Conservation (phyloP, 2,888 invertebrate species). For the Timandra comae region DNA sequence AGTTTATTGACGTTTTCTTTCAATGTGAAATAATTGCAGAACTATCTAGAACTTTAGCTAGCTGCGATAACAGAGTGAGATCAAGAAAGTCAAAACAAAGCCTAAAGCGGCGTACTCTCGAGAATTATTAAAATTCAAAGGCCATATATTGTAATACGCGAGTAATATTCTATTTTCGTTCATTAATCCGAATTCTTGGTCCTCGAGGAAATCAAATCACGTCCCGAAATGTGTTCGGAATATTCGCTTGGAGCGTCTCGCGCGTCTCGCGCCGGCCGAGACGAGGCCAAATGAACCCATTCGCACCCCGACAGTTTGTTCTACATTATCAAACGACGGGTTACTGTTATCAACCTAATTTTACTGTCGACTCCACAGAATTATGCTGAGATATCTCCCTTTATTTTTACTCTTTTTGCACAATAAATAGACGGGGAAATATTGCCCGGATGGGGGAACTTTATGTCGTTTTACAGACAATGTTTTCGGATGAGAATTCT, state of each 20-base stretch:
- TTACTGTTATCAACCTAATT: conserved; percentile 5
- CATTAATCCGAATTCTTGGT: background rate
- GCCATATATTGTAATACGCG: background rate
- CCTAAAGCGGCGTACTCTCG: no score
- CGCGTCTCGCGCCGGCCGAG: background rate
- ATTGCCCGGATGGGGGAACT: no score
- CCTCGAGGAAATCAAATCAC: background rate
- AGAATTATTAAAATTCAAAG: no score
- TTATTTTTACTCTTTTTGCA: background rate
- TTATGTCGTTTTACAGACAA: no score
- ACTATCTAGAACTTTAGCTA: no score
- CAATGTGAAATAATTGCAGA: no score
- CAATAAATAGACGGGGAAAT: no score
- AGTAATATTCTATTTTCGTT: background rate
- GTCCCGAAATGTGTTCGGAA: background rate
- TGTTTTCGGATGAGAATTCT: no score
- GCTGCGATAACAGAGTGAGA: no score
- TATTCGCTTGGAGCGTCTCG: background rate
- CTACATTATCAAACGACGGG: conserved; percentile 11
- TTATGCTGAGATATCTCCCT: background rate
- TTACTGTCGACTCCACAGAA: background rate
- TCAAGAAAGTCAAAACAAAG: no score
- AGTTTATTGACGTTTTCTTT: no score
- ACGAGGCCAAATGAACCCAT: conserved; percentile 9
- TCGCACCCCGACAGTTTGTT: conserved; percentile 11